Evolutionary conservation across 2,888 invertebrate genomes (phyloP).

Genomic region (Tricholauxania praeusta): DNA sequence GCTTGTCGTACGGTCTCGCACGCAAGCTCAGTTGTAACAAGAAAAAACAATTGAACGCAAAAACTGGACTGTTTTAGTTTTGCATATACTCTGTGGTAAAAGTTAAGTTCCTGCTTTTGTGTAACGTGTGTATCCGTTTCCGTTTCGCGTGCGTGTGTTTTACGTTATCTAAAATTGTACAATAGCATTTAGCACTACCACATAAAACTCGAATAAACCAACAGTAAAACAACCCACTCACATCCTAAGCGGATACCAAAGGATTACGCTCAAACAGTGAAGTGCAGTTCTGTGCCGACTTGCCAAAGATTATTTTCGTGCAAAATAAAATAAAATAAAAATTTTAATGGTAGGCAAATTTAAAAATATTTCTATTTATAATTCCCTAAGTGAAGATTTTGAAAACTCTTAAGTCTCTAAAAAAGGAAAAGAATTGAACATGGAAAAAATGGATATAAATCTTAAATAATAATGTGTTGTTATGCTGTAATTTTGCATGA

Average conservation of each 20-base stretch:
- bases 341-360: slow-evolving; percentile 32
- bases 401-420: too few species aligned
- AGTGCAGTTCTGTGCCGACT: neutral
- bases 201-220: neutral
- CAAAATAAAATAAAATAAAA: neutral
- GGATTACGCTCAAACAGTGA: slow-evolving; percentile 18
- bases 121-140: slow-evolving; percentile 23
- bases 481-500: too few species aligned
- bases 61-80: slow-evolving; percentile 5
- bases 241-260: slow-evolving; percentile 10
- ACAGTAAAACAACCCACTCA: neutral
- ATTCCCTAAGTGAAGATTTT: too few species aligned
- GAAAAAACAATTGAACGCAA: neutral
- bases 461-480: too few species aligned
- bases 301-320: too few species aligned
- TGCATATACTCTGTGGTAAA: neutral
- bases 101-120: slow-evolving; percentile 1
- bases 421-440: too few species aligned
- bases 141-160: neutral
- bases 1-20: slow-evolving; percentile 44
- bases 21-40: slow-evolving; percentile 23
- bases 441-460: too few species aligned
- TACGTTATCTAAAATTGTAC: neutral
- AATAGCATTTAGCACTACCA: too few species aligned
- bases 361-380: too few species aligned